These are phyloP conservation scores for Yasuhikotakia modesta DNA, from an alignment of 2,797 vertebrate species.

Conservation along the genomic window DNA sequence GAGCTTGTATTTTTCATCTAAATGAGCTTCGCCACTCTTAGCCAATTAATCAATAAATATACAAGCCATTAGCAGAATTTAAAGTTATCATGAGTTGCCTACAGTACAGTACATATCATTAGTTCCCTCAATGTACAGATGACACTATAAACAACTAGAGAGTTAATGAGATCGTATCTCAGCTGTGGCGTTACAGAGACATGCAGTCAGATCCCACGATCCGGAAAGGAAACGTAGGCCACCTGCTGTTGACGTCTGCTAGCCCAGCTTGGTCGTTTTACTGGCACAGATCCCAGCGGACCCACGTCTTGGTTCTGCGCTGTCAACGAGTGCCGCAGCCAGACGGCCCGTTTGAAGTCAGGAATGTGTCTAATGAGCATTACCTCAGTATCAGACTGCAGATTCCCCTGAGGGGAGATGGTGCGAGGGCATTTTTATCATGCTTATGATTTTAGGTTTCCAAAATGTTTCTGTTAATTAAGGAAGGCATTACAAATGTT, in stretches of 20 bases:
- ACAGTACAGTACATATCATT: background rate
- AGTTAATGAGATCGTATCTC: background rate
- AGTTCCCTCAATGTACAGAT: background rate
- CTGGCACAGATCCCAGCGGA: constrained; percentile 4
- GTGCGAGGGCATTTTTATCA: background rate
- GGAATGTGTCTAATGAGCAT: constrained; percentile 3
- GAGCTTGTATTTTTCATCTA: background rate
- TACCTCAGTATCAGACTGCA: background rate
- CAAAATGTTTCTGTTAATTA: no score
- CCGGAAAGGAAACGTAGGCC: background rate
- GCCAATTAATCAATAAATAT: background rate
- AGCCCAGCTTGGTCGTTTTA: background rate
- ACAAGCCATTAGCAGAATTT: background rate
- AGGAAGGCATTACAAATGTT: no score
- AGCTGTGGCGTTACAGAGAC: background rate
- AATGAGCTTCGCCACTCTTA: background rate
- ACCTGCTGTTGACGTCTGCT: background rate
- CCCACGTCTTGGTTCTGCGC: background rate
- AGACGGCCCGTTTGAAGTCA: background rate
- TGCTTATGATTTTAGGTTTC: no score
- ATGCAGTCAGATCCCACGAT: background rate
- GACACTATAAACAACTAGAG: background rate
- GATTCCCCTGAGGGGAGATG: background rate
- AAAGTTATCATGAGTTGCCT: background rate
- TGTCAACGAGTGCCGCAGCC: background rate